Base-by-base conservation (phyloP, 2,888 invertebrate genomes). In the Sclerodermus sp. region DNA sequence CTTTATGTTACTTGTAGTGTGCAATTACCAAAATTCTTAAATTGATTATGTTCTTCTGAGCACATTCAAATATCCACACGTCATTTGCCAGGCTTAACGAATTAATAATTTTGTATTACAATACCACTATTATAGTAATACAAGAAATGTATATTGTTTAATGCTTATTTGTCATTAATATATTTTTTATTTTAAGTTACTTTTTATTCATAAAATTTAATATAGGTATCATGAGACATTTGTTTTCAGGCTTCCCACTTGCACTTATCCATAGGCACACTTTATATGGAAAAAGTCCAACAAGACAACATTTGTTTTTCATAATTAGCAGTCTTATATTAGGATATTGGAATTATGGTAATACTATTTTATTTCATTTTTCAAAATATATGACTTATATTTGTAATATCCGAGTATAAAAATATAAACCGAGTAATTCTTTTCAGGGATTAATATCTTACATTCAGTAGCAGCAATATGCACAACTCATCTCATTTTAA, bases 321-420 rank as follows among this genome's bases (percentile, higher is more conserved):
- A 82, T 87, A 6, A 16, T 81, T 0, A 83, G 84, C 55, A 95
- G 96, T 12, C 71, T 93, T 4, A 79, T 83, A 1, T 80, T 96
- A 58, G 91, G 91, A 42, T 86, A 85, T 63, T 94, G 89, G 77
- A 96, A 96, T 76, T 96, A 92, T 81, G 94, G 95, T 84, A 77
- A 78, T 74, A 59, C n/a, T n/a, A n/a, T n/a, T n/a, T n/a, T n/a
- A n/a, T n/a, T n/a, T n/a, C n/a, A n/a, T n/a, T n/a, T n/a, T n/a
- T n/a, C n/a, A n/a, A n/a, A n/a, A n/a, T n/a, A n/a, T n/a, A n/a
- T n/a, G n/a, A n/a, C n/a, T n/a, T n/a, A n/a, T n/a, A n/a, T n/a
- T n/a, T n/a, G n/a, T n/a, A n/a, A n/a, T n/a, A n/a, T n/a, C n/a
- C n/a, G n/a, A 23, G 8, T 3, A 23, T 23, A 23, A 8, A 23